Conservation (phyloP, 2,888 invertebrate species). For the Agrotis exclamationis region DNA sequence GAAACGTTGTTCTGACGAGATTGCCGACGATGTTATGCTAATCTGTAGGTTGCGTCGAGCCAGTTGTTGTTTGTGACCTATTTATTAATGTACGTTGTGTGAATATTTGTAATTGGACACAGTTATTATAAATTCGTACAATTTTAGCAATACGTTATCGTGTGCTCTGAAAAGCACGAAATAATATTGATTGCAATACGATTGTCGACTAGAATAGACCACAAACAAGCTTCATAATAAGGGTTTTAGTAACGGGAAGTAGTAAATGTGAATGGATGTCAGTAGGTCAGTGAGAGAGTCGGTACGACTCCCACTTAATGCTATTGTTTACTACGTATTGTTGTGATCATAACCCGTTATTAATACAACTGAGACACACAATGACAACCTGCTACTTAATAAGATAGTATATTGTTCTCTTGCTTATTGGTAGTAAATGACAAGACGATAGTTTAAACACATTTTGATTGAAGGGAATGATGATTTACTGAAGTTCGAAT, state of each 20-base stretch:
- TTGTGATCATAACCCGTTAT: slow-evolving; percentile 12
- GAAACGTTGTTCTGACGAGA: slow-evolving; percentile 24
- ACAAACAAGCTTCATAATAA: background rate
- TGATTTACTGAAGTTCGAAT: background rate
- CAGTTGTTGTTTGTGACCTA: slow-evolving; percentile 16
- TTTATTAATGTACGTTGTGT: background rate
- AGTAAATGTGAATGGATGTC: background rate
- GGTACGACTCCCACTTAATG: background rate
- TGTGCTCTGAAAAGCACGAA: background rate
- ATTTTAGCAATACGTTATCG: too few species aligned
- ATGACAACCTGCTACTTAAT: background rate
- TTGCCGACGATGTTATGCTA: slow-evolving; percentile 15
- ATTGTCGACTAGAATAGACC: background rate
- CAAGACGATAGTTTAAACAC: too few species aligned
- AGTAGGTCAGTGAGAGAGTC: background rate
- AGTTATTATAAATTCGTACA: too few species aligned
- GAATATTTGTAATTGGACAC: too few species aligned
- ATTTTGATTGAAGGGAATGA: background rate
- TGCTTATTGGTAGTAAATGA: too few species aligned
- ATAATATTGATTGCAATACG: background rate
- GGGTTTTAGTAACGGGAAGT: background rate
- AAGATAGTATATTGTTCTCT: background rate
- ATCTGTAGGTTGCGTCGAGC: background rate
- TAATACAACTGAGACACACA: background rate
- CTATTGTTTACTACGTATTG: background rate